These are phyloP conservation scores for Phrynosoma platyrhinos DNA, from an alignment of 2,113 vertebrate genomes.

Conservation along the genomic window DNA sequence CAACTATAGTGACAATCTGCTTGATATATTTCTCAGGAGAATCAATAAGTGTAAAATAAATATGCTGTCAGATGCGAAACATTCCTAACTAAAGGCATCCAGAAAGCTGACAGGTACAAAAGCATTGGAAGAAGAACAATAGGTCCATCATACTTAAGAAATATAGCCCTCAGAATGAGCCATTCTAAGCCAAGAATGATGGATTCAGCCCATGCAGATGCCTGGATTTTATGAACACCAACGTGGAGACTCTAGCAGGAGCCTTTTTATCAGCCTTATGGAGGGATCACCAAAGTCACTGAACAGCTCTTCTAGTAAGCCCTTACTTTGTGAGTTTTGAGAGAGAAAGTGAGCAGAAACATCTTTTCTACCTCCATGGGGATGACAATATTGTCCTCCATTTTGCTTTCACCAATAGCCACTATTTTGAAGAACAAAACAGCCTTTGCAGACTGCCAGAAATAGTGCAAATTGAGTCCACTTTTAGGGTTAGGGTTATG, in stretches of 20 bases:
- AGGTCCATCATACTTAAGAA: not conserved
- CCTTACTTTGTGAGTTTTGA: not conserved
- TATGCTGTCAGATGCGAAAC: not conserved
- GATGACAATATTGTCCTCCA: not conserved
- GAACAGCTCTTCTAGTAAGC: not conserved
- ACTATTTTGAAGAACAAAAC: not conserved
- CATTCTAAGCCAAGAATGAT: not conserved
- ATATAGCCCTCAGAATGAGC: not conserved
- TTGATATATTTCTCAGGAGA: not conserved
- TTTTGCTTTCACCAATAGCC: not conserved
- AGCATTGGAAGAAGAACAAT: not conserved
- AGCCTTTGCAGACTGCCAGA: too few species aligned
- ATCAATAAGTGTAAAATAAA: not conserved
- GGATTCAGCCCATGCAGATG: not conserved
- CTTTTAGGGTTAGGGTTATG: too few species aligned
- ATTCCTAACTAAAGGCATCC: not conserved
- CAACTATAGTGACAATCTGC: not conserved
- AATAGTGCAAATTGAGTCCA: too few species aligned
- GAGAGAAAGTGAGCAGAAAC: not conserved
- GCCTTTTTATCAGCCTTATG: not conserved
- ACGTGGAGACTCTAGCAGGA: not conserved
- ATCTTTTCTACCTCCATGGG: too few species aligned
- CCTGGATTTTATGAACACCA: not conserved
- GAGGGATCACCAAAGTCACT: not conserved
- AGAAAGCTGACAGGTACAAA: not conserved